These are phyloP conservation scores for Asobara japonica DNA, from an alignment of 1,140 invertebrate genomes.

Conservation along the genomic window DNA sequence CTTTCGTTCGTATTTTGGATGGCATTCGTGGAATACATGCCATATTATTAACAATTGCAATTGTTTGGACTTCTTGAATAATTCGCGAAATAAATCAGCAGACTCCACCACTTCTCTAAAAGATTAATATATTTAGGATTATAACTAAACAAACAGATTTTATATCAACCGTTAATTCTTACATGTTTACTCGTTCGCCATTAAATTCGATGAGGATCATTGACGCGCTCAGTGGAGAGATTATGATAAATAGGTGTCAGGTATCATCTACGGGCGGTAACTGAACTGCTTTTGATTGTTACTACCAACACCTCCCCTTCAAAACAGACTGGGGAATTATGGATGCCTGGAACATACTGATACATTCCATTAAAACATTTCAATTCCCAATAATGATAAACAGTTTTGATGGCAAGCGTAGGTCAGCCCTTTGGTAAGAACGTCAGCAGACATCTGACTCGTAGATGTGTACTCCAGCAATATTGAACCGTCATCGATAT, in stretches of 20 bases:
- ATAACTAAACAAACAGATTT: not conserved
- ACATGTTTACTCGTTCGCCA: not conserved
- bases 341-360: not conserved
- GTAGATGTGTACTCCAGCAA: slow-evolving; percentile 20
- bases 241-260: not conserved
- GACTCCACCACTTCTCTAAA: no score
- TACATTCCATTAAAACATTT: not conserved
- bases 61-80: no score
- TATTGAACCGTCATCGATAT: slow-evolving; percentile 20
- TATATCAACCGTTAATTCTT: not conserved
- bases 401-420: slow-evolving; percentile 2
- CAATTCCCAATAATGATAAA: not conserved
- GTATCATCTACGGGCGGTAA: not conserved
- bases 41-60: no score
- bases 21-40: no score
- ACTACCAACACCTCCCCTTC: not conserved
- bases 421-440: slow-evolving; percentile 29
- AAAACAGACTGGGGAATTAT: not conserved
- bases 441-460: slow-evolving; percentile 31
- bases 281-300: not conserved
- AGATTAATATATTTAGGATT: not conserved
- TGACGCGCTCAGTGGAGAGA: no score
- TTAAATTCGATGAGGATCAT: not conserved
- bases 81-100: no score
- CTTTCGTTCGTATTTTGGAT: no score